Percentiles rank a stretch among this genome's conserved stretches.
Evolutionary conservation across 2,113 vertebrate species (phyloP).

Genomic region (Saimiri boliviensis): DNA sequence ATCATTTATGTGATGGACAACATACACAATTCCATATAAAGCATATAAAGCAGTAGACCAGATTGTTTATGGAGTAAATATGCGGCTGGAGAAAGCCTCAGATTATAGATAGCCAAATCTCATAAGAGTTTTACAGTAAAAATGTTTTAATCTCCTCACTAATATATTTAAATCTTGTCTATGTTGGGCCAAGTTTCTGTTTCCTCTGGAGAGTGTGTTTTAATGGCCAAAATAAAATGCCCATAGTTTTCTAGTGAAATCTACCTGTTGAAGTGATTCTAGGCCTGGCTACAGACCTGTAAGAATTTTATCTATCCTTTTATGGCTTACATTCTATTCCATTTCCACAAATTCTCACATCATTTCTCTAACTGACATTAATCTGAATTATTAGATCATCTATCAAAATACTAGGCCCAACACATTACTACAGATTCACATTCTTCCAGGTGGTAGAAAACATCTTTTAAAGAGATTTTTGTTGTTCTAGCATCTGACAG

Average conservation of each 20-base stretch:
- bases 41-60: not conserved
- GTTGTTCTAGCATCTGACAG: not conserved
- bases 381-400: not conserved
- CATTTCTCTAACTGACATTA: not conserved
- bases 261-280: not conserved
- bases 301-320: not conserved
- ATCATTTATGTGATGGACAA: not conserved
- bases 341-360: not conserved
- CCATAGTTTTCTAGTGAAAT: not conserved
- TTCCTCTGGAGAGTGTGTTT: not conserved
- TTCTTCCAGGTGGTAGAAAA: constrained; percentile 20
- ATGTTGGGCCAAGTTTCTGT: not conserved
- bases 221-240: not conserved
- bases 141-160: not conserved
- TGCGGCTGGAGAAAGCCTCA: not conserved
- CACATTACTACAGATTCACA: not conserved
- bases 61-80: not conserved
- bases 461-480: not conserved
- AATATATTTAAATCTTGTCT: not conserved
- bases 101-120: not conserved
- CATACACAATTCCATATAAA: not conserved
- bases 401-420: not conserved
- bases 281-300: not conserved
- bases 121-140: not conserved
- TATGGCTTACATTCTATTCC: not conserved